phyloP scores from a whole-genome alignment of 2,113 vertebrate genomes.

The Brevimyrus niger region DNA sequence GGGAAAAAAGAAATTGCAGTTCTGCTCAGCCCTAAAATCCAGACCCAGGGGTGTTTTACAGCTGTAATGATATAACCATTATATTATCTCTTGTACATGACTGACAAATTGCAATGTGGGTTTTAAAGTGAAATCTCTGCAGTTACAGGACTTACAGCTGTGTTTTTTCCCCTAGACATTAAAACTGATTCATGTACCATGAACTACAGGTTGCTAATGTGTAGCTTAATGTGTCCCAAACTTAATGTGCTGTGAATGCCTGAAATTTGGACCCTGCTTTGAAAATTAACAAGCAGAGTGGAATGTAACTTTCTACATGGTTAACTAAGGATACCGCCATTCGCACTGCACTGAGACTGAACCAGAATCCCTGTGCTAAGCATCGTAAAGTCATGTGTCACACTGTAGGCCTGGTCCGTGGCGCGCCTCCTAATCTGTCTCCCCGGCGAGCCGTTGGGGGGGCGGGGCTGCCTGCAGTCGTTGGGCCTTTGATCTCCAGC shows the following conservation, averaged over 20 bases:
- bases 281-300: background rate
- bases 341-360: too few species aligned
- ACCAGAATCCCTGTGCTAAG: background rate
- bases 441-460: background rate
- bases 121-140: background rate
- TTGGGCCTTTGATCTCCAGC: conserved; percentile 13
- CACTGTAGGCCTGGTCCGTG: background rate
- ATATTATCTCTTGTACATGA: background rate
- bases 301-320: background rate
- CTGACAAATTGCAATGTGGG: background rate
- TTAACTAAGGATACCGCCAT: background rate
- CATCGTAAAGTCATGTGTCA: background rate
- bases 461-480: background rate
- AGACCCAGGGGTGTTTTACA: background rate
- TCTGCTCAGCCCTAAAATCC: background rate
- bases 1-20: background rate
- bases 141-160: background rate
- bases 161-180: background rate
- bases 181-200: background rate
- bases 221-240: background rate
- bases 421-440: background rate
- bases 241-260: background rate
- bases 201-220: background rate
- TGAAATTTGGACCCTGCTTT: background rate
- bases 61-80: background rate